A percentile compares a stretch with the other conserved stretches of the same genome.
phyloP scores from a whole-genome alignment of 2,888 invertebrate species.

The Dolichopus griseipennis region DNA sequence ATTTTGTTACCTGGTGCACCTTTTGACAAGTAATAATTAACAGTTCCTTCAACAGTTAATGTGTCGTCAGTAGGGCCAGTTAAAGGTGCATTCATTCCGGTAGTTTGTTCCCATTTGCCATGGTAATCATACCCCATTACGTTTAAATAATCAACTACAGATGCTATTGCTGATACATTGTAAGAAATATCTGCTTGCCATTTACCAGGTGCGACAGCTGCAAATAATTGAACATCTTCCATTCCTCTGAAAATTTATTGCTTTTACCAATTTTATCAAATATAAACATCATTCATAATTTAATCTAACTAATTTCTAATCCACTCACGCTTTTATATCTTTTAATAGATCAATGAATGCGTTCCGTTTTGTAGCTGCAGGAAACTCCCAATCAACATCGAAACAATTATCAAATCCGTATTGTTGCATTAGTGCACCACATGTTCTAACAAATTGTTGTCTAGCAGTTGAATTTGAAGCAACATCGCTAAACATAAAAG shows the following conservation, averaged over 20 bases:
- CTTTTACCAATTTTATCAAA: neutral
- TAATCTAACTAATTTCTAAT: no score
- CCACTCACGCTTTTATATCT: neutral
- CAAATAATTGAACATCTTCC: neutral
- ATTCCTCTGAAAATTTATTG: neutral
- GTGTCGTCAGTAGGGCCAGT: neutral
- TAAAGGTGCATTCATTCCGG: neutral
- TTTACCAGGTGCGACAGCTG: neutral
- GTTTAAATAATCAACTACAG: neutral
- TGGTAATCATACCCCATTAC: neutral
- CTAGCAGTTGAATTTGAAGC: conserved; percentile 51
- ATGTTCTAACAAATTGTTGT: conserved; percentile 60
- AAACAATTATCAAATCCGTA: conserved; percentile 69
- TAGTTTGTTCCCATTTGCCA: neutral
- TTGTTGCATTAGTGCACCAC: conserved; percentile 61
- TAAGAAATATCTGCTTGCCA: neutral
- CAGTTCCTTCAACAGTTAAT: neutral
- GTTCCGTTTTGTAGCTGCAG: conserved; percentile 42
- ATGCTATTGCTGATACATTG: neutral
- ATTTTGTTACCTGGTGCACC: neutral
- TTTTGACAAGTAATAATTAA: neutral
- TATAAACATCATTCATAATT: neutral
- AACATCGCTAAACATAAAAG: neutral
- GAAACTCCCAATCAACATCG: conserved; percentile 86
- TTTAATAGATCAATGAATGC: neutral